Conservation (phyloP, 2,888 invertebrate genomes). For the Drosophila percnosoma region DNA sequence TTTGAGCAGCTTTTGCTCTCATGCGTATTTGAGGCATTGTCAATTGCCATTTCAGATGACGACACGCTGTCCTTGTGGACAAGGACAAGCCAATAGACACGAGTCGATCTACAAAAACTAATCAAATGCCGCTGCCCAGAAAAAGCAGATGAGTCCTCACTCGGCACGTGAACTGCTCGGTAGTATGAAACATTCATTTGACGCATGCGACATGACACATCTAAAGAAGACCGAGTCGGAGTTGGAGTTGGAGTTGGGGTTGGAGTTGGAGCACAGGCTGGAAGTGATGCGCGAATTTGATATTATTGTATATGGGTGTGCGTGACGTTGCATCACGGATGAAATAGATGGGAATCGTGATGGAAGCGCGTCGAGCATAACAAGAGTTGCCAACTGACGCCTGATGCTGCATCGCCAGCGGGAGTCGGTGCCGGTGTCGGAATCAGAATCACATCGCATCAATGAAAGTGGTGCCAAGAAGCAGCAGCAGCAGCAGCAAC, state of each 20-base stretch:
- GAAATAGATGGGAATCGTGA: slow-evolving; percentile 63
- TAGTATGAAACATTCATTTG: slow-evolving; percentile 78
- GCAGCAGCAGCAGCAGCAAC: slow-evolving; percentile 17
- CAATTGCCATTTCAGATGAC: slow-evolving; percentile 44
- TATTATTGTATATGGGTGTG: slow-evolving; percentile 81
- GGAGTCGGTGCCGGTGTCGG: slow-evolving; percentile 5
- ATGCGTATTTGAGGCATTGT: slow-evolving; percentile 33
- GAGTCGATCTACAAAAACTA: slow-evolving; percentile 71
- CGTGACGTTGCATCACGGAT: slow-evolving; percentile 79
- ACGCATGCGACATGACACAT: slow-evolving; percentile 71
- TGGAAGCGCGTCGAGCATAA: slow-evolving; percentile 78
- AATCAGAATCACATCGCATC: slow-evolving; percentile 43
- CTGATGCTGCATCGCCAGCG: slow-evolving; percentile 35
- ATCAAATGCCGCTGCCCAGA: slow-evolving; percentile 68
- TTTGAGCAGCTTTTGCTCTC: slow-evolving; percentile 23
- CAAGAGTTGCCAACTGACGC: slow-evolving; percentile 48
- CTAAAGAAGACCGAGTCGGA: not conserved
- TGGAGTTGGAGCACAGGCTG: slow-evolving; percentile 10
- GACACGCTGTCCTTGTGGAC: slow-evolving; percentile 16
- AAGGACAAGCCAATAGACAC: slow-evolving; percentile 50
- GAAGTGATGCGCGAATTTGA: slow-evolving; percentile 53
- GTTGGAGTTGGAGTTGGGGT: not conserved
- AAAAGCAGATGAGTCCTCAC: slow-evolving; percentile 66
- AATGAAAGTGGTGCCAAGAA: slow-evolving; percentile 38
- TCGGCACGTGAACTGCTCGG: slow-evolving; percentile 33